Base-by-base conservation (phyloP, 2,888 invertebrate genomes). In the Philaethria dido region DNA sequence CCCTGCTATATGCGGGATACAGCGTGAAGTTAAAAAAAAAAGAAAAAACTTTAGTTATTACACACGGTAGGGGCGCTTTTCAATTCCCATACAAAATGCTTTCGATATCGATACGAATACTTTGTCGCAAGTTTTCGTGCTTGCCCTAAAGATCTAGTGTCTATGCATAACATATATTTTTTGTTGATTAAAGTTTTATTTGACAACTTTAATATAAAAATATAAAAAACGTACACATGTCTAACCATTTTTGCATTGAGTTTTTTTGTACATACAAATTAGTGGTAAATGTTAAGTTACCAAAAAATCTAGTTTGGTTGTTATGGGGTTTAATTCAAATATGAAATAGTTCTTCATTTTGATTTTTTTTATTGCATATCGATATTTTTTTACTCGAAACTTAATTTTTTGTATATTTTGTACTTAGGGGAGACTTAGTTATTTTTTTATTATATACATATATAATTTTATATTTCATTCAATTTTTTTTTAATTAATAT, bases 251-350 rank as follows among this genome's bases (percentile, higher is more conserved):
- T 29, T 52, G 39, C 39, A 20, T 39, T 20, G 3, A 18, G n/a
- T 13, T 8, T 42, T 13, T 18, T 14, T 22, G 6, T 45, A 18
- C 16, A 13, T n/a, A 14, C 29, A 45, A 45, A 13, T 36, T 55
- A 39, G 20, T 36, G 55, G 16, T 60, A 44, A 45, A 60, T 45
- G 16, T 29, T 29, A 60, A 45, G 45, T 60, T 45, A 60, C 59
- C 45, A 45, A 60, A 60, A 59, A 44, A 29, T 59, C 59, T 44
- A 59, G 44, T 59, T 59, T 22, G 57, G 42, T n/a, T 25, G 42
- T 59, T 18, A 18, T 44, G 11, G 29, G 1, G 22, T 25, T 59
- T 22, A 22, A 57, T 39, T 36, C 1, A 57, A 42, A 55, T 11
- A 14, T 39, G 13, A 14, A n/a, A 8, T 13, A 2, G 8, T n/a